phyloP scores from a whole-genome alignment of 2,113 vertebrate species.

The Romanogobio albipinnatus region DNA sequence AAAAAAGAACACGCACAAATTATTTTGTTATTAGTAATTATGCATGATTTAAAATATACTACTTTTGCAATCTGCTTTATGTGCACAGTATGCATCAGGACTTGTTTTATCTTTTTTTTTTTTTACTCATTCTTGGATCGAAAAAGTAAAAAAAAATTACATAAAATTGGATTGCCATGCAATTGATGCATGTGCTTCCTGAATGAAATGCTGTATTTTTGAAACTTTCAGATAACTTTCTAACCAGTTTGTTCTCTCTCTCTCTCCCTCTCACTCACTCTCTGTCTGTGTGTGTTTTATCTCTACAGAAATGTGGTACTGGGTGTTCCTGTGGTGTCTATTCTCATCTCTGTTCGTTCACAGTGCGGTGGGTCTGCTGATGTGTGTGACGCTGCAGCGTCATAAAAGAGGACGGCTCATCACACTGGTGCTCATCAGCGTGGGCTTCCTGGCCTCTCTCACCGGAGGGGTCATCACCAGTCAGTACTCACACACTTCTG shows the following conservation, averaged over 20 bases:
- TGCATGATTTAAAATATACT: background rate
- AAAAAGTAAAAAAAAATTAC: background rate
- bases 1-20: background rate
- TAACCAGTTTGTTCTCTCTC: background rate
- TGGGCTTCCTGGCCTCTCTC: slow-evolving; percentile 92
- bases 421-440: slow-evolving; percentile 91
- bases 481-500: slow-evolving; percentile 74
- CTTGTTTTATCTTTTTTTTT: background rate
- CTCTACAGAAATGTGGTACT: slow-evolving; percentile 98
- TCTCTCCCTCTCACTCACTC: background rate
- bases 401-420: slow-evolving; percentile 92
- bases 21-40: background rate
- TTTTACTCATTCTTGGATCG: too few species aligned
- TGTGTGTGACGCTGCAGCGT: slow-evolving; percentile 95
- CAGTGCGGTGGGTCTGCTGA: slow-evolving; percentile 88
- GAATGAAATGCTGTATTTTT: background rate
- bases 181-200: background rate
- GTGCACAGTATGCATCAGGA: background rate
- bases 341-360: slow-evolving; percentile 98
- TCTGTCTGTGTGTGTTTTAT: slow-evolving; percentile 21
- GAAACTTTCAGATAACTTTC: background rate
- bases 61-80: background rate
- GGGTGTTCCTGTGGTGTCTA: slow-evolving; percentile 98
- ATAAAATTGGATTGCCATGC: background rate
- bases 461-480: slow-evolving; percentile 96